Evolutionary conservation across 2,797 vertebrate genomes (phyloP), one percentile per base, ranked within the genome.

Genomic region (Propithecus deckenii): DNA sequence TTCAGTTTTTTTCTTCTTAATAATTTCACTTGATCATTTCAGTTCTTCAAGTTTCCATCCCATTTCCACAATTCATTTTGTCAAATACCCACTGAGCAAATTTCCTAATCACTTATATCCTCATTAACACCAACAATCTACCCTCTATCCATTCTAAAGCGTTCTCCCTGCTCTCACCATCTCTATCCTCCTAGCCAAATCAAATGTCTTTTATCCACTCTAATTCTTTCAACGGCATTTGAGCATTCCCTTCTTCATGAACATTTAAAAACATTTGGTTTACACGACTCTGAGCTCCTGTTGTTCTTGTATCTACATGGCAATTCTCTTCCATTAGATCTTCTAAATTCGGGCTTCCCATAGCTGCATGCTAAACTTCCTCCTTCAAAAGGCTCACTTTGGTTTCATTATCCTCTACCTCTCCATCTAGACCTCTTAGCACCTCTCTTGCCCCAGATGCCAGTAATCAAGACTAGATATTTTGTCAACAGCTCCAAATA

Each of bases 1-100:
- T 81, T 92, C 23, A 72, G 20, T 92, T 41, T 4, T 86, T 86
- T 97, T 75, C n/a, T 78, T 69, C 67, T 65, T 71, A 89, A 94
- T 23, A 86, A 63, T 74, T 89, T 85, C 59, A 65, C 30, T 78
- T 72, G 10, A 63, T 76, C 23, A 22, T n/a, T 81, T 75, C 52
- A 76, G 52, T 22, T 88, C 65, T 65, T 83, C 86, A 63, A 89
- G 72, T 30, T 83, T 48, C 80, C 38, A 63, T 75, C 15, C 78
- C 65, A 63, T 92, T 94, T 84, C 89, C 57, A 72, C 78, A 91
- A 85, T 20, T 84, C 35, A 48, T 80, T 89, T 86, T 76, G 86
- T 85, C 75, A 63, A 88, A 85, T 48, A 63, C 35, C 50, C 25
- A 85, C 15, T 12, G 30, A 48, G 57, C 35, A 7, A 55, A 80